Evolutionary conservation across 2,797 vertebrate genomes (phyloP).

Genomic region (Phaenicophaeus curvirostris): DNA sequence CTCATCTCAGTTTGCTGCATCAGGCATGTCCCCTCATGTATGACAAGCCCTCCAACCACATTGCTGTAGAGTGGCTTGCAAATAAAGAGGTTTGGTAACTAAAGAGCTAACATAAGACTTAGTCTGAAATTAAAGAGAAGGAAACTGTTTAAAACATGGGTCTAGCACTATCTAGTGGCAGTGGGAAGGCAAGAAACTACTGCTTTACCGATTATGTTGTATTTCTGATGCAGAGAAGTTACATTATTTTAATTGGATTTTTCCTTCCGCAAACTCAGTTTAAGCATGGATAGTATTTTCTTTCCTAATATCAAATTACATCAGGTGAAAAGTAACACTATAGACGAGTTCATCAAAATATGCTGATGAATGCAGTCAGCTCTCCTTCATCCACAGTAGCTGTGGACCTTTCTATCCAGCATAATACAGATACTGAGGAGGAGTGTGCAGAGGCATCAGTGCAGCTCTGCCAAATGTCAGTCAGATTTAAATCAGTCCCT

Average conservation of each 20-base stretch:
- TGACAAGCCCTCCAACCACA: conserved; percentile 23
- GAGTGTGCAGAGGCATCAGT: background rate
- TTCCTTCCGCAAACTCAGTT: background rate
- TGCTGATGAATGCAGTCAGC: background rate
- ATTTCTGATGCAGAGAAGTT: background rate
- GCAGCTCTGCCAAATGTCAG: background rate
- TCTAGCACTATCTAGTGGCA: conserved; percentile 58
- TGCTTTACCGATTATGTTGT: background rate
- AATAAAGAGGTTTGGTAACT: conserved; percentile 34
- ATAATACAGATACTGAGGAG: background rate
- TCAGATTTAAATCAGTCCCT: background rate
- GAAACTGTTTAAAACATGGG: conserved; percentile 7
- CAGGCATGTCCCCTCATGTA: background rate
- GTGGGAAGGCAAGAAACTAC: background rate
- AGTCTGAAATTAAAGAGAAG: background rate
- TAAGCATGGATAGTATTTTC: background rate
- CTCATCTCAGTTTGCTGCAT: conserved; percentile 22
- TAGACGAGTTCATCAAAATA: background rate
- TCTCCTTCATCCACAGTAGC: background rate
- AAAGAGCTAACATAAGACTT: background rate
- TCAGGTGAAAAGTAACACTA: background rate
- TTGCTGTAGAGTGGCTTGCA: conserved; percentile 27
- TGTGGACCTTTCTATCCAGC: background rate
- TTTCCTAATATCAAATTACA: background rate
- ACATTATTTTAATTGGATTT: background rate